Conservation (phyloP, 2,888 invertebrate genomes). For the Aquatica leii region DNA sequence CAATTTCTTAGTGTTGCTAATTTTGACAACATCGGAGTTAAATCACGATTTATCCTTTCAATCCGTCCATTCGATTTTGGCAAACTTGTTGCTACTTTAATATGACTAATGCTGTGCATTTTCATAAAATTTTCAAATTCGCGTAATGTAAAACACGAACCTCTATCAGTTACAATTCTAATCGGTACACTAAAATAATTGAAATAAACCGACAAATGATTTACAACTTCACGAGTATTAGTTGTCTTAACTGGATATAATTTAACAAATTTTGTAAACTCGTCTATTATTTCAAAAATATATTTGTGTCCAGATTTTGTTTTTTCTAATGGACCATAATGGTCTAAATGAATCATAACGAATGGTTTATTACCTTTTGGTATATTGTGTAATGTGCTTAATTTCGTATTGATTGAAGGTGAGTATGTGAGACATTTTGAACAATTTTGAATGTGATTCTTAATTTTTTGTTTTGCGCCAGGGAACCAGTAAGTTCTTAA, state of each 20-base stretch:
- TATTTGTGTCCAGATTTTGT: neutral
- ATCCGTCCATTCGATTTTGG: constrained; percentile 50
- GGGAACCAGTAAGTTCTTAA: constrained; percentile 8
- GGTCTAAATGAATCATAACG: neutral
- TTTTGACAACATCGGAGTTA: too few species aligned
- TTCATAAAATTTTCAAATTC: constrained; percentile 43
- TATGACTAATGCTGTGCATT: constrained; percentile 25
- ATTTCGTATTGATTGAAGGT: neutral
- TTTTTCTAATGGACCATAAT: constrained; percentile 10
- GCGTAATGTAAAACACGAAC: constrained; percentile 44
- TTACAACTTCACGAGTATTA: neutral
- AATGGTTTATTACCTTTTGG: constrained; percentile 8
- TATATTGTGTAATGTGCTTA: neutral
- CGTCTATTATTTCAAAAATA: constrained; percentile 6
- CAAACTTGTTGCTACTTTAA: constrained; percentile 36
- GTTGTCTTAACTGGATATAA: constrained; percentile 1
- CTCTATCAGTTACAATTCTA: constrained; percentile 44
- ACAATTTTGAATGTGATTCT: neutral
- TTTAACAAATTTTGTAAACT: neutral
- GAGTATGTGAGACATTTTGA: neutral
- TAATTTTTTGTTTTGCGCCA: neutral
- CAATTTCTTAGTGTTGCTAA: too few species aligned
- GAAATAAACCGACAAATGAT: neutral
- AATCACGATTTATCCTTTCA: constrained; percentile 38
- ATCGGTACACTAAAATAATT: constrained; percentile 37